Conservation (phyloP, 2,113 vertebrate species). For the Sorex fumeus region DNA sequence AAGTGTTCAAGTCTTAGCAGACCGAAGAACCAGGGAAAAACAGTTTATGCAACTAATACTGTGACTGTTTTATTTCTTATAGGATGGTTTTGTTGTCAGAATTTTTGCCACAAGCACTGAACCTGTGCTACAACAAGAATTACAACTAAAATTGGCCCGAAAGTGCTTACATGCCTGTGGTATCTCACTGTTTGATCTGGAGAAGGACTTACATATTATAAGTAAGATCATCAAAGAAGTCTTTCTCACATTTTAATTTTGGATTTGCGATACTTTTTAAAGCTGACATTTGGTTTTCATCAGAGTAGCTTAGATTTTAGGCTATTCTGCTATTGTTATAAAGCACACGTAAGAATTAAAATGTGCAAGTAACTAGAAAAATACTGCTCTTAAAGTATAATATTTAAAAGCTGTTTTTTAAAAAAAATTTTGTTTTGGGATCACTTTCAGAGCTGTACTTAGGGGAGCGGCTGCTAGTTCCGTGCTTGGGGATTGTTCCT, state of each 20-base stretch:
- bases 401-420: conserved; percentile 26
- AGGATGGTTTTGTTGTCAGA: conserved; percentile 99
- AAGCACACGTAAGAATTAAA: conserved; percentile 39
- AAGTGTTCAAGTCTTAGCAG: conserved; percentile 56
- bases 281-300: conserved; percentile 35
- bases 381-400: not conserved
- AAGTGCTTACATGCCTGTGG: conserved; percentile 99
- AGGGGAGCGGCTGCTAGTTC: no score
- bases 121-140: conserved; percentile 97
- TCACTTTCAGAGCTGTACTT: no score
- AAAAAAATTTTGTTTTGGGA: no score
- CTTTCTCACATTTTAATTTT: conserved; percentile 55
- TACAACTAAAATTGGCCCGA: conserved; percentile 98
- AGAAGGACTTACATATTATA: conserved; percentile 99
- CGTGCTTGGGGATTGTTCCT: no score
- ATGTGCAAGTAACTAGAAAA: conserved; percentile 21
- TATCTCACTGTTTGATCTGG: conserved; percentile 98
- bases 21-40: not conserved
- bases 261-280: conserved; percentile 50
- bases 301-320: conserved; percentile 12
- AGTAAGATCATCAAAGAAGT: conserved; percentile 90
- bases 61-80: conserved; percentile 77
- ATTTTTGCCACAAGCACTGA: conserved; percentile 98
- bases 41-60: conserved; percentile 47
- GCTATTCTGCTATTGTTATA: conserved; percentile 7